Evolutionary conservation across 1,140 invertebrate species (phyloP), one percentile per base, ranked within the genome.

Genomic region (Caenorhabditis briggsae): DNA sequence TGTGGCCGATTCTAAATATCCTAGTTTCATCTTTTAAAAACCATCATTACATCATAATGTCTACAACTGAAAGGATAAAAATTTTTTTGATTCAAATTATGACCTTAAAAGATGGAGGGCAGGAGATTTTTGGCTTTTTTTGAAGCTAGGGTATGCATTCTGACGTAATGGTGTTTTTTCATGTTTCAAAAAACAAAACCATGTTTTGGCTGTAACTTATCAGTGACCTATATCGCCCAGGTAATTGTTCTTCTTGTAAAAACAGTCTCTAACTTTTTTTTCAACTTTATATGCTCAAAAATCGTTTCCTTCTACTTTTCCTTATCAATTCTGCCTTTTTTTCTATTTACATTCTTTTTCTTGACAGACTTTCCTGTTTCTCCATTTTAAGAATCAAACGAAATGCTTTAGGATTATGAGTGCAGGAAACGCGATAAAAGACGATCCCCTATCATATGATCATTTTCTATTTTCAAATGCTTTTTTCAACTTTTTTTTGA

Each of bases 361-460:
- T 3, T 33, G 33, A 58, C 18, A 58, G 56, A 58, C 64, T 70
- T 70, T 70, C 46, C 16, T 41, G 25, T 70, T 70, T 46, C 14
- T 70, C 41, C 3, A 6, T 41, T 7, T 18, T 25, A n/a, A 70
- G 64, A 46, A 9, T 70, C 18, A 70, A 70, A 3, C 46, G 64
- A 43, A 70, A 70, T 46, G 33, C 16, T 43, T 5, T 9, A 46
- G 64, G 64, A 70, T 70, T 70, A 70, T 70, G 41, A 70, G 64
- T 18, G 8, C 41, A 14, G 11, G 41, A 70, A 70, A 70, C 18
- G 18, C 46, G 64, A 70, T 70, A 70, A 70, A 53, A 33, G 33
- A 33, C 33, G 33, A 58, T n/a, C 18, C 56, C 14, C 56, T 58
- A 58, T 58, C 56, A 58, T 58, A 58, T 58, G 56, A 58, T 58